Evolutionary conservation across 2,888 invertebrate genomes (phyloP).

Genomic region (Apodemia hepburni): DNA sequence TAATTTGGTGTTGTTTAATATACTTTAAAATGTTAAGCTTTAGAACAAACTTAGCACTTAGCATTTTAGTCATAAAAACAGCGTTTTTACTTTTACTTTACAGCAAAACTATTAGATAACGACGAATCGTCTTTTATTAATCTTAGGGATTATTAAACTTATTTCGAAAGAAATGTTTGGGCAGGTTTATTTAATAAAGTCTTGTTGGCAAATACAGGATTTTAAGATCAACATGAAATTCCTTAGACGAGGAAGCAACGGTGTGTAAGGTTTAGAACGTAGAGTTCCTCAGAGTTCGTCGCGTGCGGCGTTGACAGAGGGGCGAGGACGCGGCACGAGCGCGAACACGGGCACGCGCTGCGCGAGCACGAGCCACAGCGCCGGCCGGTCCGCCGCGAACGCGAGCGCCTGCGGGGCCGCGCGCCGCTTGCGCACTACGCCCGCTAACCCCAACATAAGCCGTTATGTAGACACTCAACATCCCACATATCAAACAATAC

Average conservation of each 20-base stretch:
- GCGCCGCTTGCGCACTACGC: constrained; percentile 46
- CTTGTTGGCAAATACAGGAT: too few species aligned
- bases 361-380: constrained; percentile 52
- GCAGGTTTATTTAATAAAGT: too few species aligned
- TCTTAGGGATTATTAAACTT: too few species aligned
- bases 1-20: too few species aligned
- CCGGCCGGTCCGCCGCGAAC: constrained; percentile 54
- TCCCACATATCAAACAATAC: background rate
- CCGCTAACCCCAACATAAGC: constrained; percentile 43
- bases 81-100: too few species aligned
- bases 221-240: too few species aligned
- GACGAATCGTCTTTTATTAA: too few species aligned
- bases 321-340: constrained; percentile 40
- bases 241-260: constrained; percentile 23
- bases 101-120: too few species aligned
- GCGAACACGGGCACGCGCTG: constrained; percentile 32
- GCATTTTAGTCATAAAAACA: too few species aligned
- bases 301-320: constrained; percentile 24
- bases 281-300: constrained; percentile 46
- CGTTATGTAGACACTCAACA: constrained; percentile 32
- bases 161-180: too few species aligned
- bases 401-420: constrained; percentile 33
- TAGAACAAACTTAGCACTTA: too few species aligned
- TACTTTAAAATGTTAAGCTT: too few species aligned
- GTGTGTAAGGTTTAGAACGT: constrained; percentile 22